Conservation (phyloP, 2,113 vertebrate species). For the Todiramphus chloris region DNA sequence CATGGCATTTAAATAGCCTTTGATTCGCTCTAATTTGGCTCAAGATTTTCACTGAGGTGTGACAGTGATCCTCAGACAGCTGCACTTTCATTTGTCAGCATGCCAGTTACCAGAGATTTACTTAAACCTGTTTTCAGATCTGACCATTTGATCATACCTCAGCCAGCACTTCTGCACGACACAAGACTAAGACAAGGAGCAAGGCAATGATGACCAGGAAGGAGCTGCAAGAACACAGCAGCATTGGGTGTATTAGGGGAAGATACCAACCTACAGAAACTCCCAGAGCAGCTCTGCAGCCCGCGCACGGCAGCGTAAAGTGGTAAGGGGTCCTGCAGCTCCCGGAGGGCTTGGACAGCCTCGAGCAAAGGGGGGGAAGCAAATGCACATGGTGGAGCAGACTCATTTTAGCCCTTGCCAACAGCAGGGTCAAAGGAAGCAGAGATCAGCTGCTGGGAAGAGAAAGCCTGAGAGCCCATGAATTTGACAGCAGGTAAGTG, state of each 20-base stretch:
- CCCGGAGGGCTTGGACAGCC: background rate
- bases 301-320: fast-evolving
- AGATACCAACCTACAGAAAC: fast-evolving
- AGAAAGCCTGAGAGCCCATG: background rate
- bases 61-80: background rate
- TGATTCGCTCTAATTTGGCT: background rate
- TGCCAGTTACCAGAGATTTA: background rate
- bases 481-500: background rate
- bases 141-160: background rate
- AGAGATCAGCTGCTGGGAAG: background rate
- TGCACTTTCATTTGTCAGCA: background rate
- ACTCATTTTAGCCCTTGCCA: background rate
- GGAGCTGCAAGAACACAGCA: background rate
- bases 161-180: background rate
- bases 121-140: background rate
- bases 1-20: background rate
- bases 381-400: fast-evolving
- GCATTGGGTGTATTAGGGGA: background rate
- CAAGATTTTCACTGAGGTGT: background rate
- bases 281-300: background rate
- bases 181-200: background rate
- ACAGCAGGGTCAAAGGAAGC: background rate
- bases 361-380: background rate
- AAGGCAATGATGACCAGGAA: background rate
- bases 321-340: background rate